phyloP scores from a whole-genome alignment of 2,888 invertebrate genomes.

The Melipona bicolor region DNA sequence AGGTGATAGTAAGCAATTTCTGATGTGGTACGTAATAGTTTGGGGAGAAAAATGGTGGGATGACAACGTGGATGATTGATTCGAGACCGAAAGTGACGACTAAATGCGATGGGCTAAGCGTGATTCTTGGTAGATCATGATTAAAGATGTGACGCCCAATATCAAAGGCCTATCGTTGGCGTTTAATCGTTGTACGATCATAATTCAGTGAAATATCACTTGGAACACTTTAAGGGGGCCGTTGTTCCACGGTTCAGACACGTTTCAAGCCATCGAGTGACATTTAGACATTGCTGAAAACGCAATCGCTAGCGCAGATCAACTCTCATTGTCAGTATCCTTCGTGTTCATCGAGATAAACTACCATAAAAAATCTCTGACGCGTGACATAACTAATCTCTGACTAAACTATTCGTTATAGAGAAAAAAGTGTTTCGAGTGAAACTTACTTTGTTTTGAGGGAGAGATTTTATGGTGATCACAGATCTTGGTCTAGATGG shows the following conservation, averaged over 20 bases:
- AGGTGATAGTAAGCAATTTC: not conserved
- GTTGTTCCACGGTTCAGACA: not conserved
- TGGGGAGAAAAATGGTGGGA: not conserved
- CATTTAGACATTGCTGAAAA: slow-evolving; percentile 16
- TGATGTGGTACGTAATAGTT: not conserved
- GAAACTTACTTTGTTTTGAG: too few species aligned
- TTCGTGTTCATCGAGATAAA: not conserved
- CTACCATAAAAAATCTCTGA: too few species aligned
- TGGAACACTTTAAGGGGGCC: not conserved
- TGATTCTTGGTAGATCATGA: slow-evolving; percentile 7
- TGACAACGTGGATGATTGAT: not conserved
- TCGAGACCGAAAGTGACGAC: not conserved
- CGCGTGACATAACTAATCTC: too few species aligned
- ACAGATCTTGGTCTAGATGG: too few species aligned
- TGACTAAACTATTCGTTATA: too few species aligned
- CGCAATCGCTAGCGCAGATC: not conserved
- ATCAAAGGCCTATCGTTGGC: not conserved
- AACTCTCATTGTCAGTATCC: not conserved
- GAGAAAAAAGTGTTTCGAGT: too few species aligned
- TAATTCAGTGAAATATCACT: slow-evolving; percentile 1
- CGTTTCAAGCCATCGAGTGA: slow-evolving; percentile 27
- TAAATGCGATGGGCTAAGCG: not conserved
- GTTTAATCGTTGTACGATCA: not conserved
- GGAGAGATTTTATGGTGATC: too few species aligned
- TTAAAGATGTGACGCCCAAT: not conserved